Evolutionary conservation across 2,888 invertebrate genomes (phyloP).

Genomic region (Corbicula japonica): DNA sequence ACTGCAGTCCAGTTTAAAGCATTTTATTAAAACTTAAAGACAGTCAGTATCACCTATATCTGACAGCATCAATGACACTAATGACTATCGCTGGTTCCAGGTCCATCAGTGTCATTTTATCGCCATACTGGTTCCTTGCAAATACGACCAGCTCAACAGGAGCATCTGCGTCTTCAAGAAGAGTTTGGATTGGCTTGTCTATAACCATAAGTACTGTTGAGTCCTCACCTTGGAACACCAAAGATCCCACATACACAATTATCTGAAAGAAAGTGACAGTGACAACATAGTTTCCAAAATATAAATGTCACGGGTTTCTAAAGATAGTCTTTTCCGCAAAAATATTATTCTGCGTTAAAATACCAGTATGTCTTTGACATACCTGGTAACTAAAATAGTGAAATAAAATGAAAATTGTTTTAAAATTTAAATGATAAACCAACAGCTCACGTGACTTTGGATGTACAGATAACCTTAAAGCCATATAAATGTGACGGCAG

Average conservation of each 20-base stretch:
- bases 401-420: no score
- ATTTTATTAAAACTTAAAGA: background rate
- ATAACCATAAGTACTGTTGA: constrained; percentile 73
- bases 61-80: constrained; percentile 79
- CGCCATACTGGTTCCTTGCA: constrained; percentile 71
- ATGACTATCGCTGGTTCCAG: constrained; percentile 78
- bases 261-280: constrained; percentile 60
- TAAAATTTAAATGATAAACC: no score
- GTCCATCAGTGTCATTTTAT: constrained; percentile 76
- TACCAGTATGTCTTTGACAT: no score
- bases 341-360: no score
- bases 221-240: constrained; percentile 72
- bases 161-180: constrained; percentile 61
- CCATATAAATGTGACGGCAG: no score
- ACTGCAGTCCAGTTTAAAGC: no score
- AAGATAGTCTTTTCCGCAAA: no score
- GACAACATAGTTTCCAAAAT: background rate
- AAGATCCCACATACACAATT: constrained; percentile 68
- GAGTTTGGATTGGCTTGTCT: constrained; percentile 71
- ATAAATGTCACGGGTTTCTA: no score
- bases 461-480: no score
- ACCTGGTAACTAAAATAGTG: no score
- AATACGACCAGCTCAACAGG: constrained; percentile 65
- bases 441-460: no score
- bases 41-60: constrained; percentile 73